A percentile compares a stretch with the other conserved stretches of the same genome.
These are phyloP conservation scores for Oncopodura yosiiana DNA, from an alignment of 1,140 invertebrate genomes.

Conservation along the genomic window DNA sequence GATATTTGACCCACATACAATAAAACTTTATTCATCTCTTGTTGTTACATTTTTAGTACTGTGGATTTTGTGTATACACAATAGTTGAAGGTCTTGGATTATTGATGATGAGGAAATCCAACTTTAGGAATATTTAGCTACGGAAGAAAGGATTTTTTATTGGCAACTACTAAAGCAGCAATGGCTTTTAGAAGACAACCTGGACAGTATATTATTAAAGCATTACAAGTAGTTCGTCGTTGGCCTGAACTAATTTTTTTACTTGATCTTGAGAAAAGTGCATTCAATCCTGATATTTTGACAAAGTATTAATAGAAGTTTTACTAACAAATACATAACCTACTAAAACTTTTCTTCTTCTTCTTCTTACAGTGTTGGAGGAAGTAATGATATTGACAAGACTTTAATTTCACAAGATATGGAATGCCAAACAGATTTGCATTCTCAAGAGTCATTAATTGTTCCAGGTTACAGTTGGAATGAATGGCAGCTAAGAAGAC, in stretches of 20 bases:
- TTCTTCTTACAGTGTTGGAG: conserved; percentile 3
- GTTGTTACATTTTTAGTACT: conserved; percentile 43
- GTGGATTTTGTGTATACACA: conserved; percentile 55
- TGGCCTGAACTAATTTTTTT: conserved; percentile 28
- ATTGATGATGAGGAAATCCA: conserved; percentile 54
- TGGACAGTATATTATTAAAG: conserved; percentile 42
- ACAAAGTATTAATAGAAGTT: neutral
- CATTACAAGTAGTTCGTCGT: conserved; percentile 10
- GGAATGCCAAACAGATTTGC: conserved; percentile 20
- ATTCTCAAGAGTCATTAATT: conserved; percentile 20
- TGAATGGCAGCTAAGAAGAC: conserved; percentile 61
- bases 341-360: neutral
- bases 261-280: conserved; percentile 14
- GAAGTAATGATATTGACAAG: neutral
- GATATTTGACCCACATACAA: conserved; percentile 34
- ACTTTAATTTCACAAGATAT: neutral
- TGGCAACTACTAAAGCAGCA: conserved; percentile 48
- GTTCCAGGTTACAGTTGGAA: conserved; percentile 54
- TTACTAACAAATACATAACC: neutral
- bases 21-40: neutral
- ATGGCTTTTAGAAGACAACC: conserved; percentile 49
- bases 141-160: conserved; percentile 48
- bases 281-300: conserved; percentile 3
- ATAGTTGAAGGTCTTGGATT: conserved; percentile 49
- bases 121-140: conserved; percentile 51